Evolutionary conservation across 2,888 invertebrate species (phyloP), one percentile per base, ranked within the genome.

Genomic region (Cotesia congregata): DNA sequence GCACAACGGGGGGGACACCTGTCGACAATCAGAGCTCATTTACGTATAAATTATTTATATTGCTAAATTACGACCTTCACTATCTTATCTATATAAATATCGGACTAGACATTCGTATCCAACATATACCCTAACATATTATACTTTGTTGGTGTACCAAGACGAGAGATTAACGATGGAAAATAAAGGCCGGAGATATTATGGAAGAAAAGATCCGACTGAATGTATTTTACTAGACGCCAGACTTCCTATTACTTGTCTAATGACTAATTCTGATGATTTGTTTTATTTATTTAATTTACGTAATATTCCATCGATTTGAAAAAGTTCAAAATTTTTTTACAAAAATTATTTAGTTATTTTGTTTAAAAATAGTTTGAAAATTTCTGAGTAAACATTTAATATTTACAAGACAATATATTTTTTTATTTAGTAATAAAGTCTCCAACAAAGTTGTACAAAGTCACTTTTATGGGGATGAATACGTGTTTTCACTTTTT

Each of bases 11-110:
- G 81, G 77, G 77, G 75, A 71, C 75, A 80, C 76, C 74, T 78
- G 77, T 76, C 74, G 75, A 72, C 79, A 81, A 81, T 80, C 81
- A 81, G 75, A 70, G 41, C 74, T 80, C 74, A 74, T 80, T 79
- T 79, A 50, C 76, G 77, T 65, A n/a, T 41, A 73, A 73, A 73
- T 61, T 50, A 17, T 59, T 65, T 39, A 68, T 50, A 30, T 30
- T 30, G 4, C 30, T 30, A 70, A 74, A 77, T 77, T 69, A 40
- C 77, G 67, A 67, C 60, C 67, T 67, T 74, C 65, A 72, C 15
- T 12, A 15, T 39, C 17, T 71, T 71, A 61, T 38, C 20, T 6
- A 15, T 62, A 62, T 15, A 62, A 15, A 17, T 62, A 17, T n/a
- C 62, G n/a, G 30, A 30, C 20, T 30, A 12, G 30, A 30, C 38